phyloP scores from a whole-genome alignment of 2,888 invertebrate species.

The Hololepta plana region DNA sequence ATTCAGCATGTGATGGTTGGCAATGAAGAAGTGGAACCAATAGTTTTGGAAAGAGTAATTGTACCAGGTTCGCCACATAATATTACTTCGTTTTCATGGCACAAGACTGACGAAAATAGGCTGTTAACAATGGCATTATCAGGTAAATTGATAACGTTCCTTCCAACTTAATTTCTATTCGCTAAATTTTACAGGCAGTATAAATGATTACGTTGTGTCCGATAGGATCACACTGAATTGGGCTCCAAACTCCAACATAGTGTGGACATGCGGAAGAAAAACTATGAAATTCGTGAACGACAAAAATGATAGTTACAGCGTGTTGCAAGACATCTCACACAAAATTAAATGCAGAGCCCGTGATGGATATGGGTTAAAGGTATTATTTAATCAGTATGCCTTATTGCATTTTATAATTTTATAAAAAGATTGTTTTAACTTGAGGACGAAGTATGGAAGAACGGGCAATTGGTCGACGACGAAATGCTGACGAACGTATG shows the following conservation, averaged over 20 bases:
- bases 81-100: slow-evolving; percentile 74
- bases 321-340: slow-evolving; percentile 50
- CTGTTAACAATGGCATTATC: slow-evolving; percentile 46
- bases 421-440: slow-evolving; percentile 1
- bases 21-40: slow-evolving; percentile 59
- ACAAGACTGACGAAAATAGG: slow-evolving; percentile 62
- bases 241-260: slow-evolving; percentile 53
- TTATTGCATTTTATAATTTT: slow-evolving; percentile 2
- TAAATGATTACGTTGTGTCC: slow-evolving; percentile 59
- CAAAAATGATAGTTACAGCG: slow-evolving; percentile 31
- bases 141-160: slow-evolving; percentile 20
- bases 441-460: slow-evolving; percentile 56
- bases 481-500: slow-evolving; percentile 61
- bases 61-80: slow-evolving; percentile 27
- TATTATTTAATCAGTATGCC: slow-evolving; percentile 25
- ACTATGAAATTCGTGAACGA: slow-evolving; percentile 41
- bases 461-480: slow-evolving; percentile 62
- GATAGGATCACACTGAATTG: slow-evolving; percentile 70
- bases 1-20: slow-evolving; percentile 52
- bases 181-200: slow-evolving; percentile 28
- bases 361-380: slow-evolving; percentile 64
- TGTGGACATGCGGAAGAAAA: slow-evolving; percentile 58
- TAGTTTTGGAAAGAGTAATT: slow-evolving; percentile 54
- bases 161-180: background rate
- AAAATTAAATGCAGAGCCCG: slow-evolving; percentile 53